Conservation (phyloP, 2,797 vertebrate species). For the Masticophis lateralis region DNA sequence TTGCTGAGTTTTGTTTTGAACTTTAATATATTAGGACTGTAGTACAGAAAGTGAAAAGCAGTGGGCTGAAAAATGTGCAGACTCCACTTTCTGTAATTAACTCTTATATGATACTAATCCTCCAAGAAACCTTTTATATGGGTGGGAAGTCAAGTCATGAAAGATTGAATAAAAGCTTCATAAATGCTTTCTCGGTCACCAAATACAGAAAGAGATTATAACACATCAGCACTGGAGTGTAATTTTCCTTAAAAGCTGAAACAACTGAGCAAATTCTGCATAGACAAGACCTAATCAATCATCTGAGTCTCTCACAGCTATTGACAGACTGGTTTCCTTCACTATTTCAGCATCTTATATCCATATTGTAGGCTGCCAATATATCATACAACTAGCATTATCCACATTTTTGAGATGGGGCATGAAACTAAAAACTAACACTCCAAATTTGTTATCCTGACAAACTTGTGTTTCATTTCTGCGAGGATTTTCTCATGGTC, state of each 20-base stretch:
- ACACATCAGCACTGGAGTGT: slow-evolving; percentile 27
- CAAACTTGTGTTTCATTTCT: not conserved
- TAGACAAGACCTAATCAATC: not conserved
- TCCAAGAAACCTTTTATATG: slow-evolving; percentile 44
- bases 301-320: not conserved
- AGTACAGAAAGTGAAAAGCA: slow-evolving; percentile 64
- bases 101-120: slow-evolving; percentile 55
- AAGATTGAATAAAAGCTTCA: slow-evolving; percentile 54
- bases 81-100: slow-evolving; percentile 63
- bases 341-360: slow-evolving; percentile 16
- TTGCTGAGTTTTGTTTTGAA: slow-evolving; percentile 65
- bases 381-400: not conserved
- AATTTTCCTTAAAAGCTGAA: slow-evolving; percentile 39
- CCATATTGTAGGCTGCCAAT: slow-evolving; percentile 17
- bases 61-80: slow-evolving; percentile 64
- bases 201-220: slow-evolving; percentile 31
- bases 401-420: not conserved
- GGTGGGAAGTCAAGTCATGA: slow-evolving; percentile 56
- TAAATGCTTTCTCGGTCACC: slow-evolving; percentile 25
- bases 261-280: slow-evolving; percentile 1
- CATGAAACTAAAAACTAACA: not conserved
- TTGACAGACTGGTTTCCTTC: slow-evolving; percentile 18
- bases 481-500: not conserved
- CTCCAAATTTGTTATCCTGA: not conserved
- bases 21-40: slow-evolving; percentile 49